A percentile compares a stretch with the other conserved stretches of the same genome.
Conservation (phyloP, 2,888 invertebrate genomes). For the Pristionchus arcanus region DNA sequence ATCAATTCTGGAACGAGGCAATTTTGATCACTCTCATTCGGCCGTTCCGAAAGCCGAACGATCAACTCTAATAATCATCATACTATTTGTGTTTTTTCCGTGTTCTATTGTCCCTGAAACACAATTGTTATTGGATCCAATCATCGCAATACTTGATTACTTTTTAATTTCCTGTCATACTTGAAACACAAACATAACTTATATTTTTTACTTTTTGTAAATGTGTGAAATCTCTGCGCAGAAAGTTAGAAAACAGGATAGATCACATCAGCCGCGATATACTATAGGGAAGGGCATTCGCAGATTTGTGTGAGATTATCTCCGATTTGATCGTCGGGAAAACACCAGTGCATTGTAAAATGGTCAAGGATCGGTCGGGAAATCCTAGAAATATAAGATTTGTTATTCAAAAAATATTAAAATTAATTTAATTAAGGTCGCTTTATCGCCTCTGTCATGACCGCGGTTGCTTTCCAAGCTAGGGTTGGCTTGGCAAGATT, state of each 20-base stretch:
- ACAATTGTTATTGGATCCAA: too few species aligned
- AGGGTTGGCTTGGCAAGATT: too few species aligned
- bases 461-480: slow-evolving; percentile 73
- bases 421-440: slow-evolving; percentile 37
- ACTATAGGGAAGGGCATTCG: not conserved
- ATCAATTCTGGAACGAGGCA: too few species aligned
- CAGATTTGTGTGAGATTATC: not conserved
- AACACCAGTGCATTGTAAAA: not conserved
- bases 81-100: too few species aligned
- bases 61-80: too few species aligned
- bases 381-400: not conserved
- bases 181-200: too few species aligned
- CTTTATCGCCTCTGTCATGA: slow-evolving; percentile 68
- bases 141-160: too few species aligned
- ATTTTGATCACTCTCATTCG: too few species aligned
- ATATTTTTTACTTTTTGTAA: not conserved
- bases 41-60: too few species aligned
- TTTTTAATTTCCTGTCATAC: too few species aligned
- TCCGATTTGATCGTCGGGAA: not conserved
- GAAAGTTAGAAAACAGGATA: not conserved
- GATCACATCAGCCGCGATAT: not conserved
- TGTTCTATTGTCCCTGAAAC: too few species aligned
- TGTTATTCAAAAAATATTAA: not conserved
- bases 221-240: not conserved
- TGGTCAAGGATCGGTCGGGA: not conserved